Evolutionary conservation across 2,888 invertebrate species (phyloP).

Genomic region (Sicus ferrugineus): DNA sequence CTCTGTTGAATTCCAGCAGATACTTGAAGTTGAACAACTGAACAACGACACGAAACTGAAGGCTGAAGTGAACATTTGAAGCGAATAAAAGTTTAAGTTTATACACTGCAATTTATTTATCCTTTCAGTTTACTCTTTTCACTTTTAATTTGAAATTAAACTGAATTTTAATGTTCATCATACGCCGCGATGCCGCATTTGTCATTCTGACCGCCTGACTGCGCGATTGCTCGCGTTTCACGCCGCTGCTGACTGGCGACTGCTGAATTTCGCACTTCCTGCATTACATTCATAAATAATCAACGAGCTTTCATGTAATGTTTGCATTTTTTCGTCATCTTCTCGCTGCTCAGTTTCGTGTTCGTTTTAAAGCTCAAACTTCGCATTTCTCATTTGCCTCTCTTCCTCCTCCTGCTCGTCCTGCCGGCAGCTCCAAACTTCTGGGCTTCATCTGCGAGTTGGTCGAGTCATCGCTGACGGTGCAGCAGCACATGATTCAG

Average conservation of each 20-base stretch:
- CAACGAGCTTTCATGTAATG: background rate
- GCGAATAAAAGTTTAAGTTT: too few species aligned
- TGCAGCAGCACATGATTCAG: constrained; percentile 99
- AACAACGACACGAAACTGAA: too few species aligned
- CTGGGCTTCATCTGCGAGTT: constrained; percentile 97
- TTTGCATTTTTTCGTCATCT: background rate
- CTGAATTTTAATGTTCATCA: background rate
- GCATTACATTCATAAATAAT: background rate
- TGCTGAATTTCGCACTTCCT: too few species aligned
- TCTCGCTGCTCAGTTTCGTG: background rate
- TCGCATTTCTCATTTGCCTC: too few species aligned
- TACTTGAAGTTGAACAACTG: too few species aligned
- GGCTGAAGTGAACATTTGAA: too few species aligned
- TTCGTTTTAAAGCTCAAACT: too few species aligned
- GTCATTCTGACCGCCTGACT: too few species aligned
- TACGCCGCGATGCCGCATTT: background rate
- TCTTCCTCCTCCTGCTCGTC: background rate
- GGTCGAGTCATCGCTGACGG: constrained; percentile 95
- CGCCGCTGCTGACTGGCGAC: too few species aligned
- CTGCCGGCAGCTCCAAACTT: constrained; percentile 80
- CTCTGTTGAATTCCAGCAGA: too few species aligned
- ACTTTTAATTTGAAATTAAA: background rate
- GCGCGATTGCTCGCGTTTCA: too few species aligned
- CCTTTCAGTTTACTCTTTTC: background rate
- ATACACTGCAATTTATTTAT: background rate